Percentiles rank a stretch among this genome's conserved stretches.
Evolutionary conservation across 2,888 invertebrate genomes (phyloP).

Genomic region (Conus canariensis): DNA sequence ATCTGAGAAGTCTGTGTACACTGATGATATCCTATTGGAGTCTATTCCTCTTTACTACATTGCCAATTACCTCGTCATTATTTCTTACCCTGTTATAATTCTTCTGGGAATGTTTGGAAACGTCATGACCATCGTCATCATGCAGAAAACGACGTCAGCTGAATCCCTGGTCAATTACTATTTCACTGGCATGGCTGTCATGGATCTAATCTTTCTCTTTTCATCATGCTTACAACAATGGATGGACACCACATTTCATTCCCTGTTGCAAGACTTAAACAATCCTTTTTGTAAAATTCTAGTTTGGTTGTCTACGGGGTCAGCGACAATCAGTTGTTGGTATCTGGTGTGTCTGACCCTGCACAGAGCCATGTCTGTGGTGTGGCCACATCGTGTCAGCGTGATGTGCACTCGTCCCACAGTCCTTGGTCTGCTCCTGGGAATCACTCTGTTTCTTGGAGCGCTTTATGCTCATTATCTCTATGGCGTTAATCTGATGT

Average conservation of each 20-base stretch:
- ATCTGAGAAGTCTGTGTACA: not conserved
- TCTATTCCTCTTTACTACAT: slow-evolving; percentile 16
- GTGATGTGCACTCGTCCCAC: not conserved
- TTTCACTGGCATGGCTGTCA: not conserved
- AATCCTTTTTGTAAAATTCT: not conserved
- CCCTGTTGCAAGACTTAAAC: not conserved
- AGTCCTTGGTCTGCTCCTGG: not conserved
- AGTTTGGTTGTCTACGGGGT: not conserved
- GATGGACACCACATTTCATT: not conserved
- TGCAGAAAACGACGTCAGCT: not conserved
- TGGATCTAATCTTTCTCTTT: not conserved
- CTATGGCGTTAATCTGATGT: not conserved
- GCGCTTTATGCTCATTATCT: slow-evolving; percentile 9
- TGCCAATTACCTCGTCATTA: not conserved
- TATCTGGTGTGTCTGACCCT: slow-evolving; percentile 26
- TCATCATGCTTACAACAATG: not conserved
- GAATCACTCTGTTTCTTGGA: not conserved
- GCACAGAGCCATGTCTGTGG: slow-evolving; percentile 30
- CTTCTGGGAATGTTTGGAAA: not conserved
- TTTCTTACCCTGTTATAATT: not conserved
- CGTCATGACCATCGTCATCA: slow-evolving; percentile 18
- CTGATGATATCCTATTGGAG: not conserved
- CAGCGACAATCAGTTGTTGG: not conserved
- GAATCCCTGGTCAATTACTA: not conserved
- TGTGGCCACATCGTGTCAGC: slow-evolving; percentile 36